Base-by-base conservation (phyloP, 2,113 vertebrate species). In the Trichomycterus rosablanca region DNA sequence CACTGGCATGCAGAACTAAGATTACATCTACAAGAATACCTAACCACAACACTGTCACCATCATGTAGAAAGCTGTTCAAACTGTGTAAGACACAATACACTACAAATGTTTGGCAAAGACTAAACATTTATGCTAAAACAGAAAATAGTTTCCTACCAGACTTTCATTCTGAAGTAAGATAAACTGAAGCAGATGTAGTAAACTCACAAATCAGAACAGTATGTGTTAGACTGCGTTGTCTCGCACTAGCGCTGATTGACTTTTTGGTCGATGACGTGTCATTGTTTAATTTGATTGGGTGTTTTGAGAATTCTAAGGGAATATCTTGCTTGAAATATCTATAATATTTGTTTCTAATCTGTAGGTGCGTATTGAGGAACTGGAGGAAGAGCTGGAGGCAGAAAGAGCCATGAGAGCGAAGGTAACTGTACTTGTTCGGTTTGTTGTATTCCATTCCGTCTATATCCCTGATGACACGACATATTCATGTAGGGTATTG, bases 361-460 rank as follows among this genome's bases (percentile, higher is more conserved):
- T 56, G n/a, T 18, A 90, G 87, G 82, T 76, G 4, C 87, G 86
- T 5, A 82, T 85, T 5, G 88, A 90, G 70, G 87, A 90, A 73
- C 80, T 90, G 71, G 88, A 90, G 49, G 88, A 90, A 68, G 88
- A 90, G 72, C 76, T 90, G 74, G 88, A 90, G 51, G 76, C 85
- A 0, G 88, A 90, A 74, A 75, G 82, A 30, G 65, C 69, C 70
- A 81, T 86, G 49, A 78, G 86, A 62, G 69, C 80, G 19, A 90
- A 90, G 87, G 88, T 89, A 81, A 19, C 28, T n/a, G n/a, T n/a
- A n/a, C n/a, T n/a, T n/a, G n/a, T n/a, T n/a, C n/a, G n/a, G n/a
- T n/a, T n/a, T n/a, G n/a, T n/a, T n/a, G n/a, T n/a, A n/a, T n/a
- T n/a, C n/a, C n/a, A n/a, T n/a, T n/a, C n/a, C n/a, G n/a, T n/a